phyloP scores from a whole-genome alignment of 2,797 vertebrate genomes.

The Pseudochirops corinnae region DNA sequence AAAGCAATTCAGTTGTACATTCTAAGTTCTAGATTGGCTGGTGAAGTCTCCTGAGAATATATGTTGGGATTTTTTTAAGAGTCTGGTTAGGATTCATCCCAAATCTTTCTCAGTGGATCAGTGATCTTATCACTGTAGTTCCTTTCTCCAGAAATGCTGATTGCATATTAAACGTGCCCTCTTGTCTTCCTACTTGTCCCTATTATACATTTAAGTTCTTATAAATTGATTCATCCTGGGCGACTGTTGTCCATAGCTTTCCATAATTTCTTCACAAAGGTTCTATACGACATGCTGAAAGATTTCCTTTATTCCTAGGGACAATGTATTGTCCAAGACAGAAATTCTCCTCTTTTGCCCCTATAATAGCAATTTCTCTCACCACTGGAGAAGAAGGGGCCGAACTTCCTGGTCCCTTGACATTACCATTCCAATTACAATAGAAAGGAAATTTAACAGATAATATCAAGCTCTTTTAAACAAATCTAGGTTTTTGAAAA shows the following conservation, averaged over 20 bases:
- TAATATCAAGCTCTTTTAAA: neutral
- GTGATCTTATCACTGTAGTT: neutral
- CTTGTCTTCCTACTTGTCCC: neutral
- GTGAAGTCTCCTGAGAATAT: neutral
- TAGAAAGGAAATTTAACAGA: conserved; percentile 7
- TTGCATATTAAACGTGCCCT: neutral
- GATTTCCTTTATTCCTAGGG: neutral
- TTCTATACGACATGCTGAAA: neutral
- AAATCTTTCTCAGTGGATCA: neutral
- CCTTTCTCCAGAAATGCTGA: neutral
- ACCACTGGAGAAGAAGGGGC: neutral
- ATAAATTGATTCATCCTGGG: neutral
- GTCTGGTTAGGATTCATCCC: neutral
- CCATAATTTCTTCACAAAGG: neutral
- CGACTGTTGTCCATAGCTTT: neutral
- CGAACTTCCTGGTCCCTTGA: neutral
- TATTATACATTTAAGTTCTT: neutral
- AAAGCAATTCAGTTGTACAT: neutral
- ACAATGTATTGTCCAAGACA: neutral
- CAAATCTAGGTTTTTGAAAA: conserved; percentile 2
- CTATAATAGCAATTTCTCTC: neutral
- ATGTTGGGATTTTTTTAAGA: neutral
- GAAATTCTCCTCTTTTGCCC: neutral
- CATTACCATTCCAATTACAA: conserved; percentile 18
- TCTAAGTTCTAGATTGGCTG: neutral